Evolutionary conservation across 2,113 vertebrate genomes (phyloP).

Genomic region (Oryzias javanicus): DNA sequence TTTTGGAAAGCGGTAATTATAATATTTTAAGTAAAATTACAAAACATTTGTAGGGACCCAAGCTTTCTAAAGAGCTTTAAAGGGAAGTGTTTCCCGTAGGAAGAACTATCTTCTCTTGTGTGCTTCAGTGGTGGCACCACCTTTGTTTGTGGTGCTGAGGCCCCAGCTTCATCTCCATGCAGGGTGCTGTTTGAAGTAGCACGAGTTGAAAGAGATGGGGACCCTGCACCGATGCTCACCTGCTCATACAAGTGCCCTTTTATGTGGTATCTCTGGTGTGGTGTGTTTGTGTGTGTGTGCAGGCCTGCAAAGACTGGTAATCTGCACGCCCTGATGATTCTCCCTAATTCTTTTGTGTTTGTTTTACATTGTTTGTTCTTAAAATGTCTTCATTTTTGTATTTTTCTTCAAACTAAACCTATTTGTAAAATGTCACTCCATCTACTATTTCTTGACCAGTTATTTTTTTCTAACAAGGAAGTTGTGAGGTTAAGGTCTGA

Average conservation of each 20-base stretch:
- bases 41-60: no score
- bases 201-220: constrained; percentile 69
- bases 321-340: constrained; percentile 27
- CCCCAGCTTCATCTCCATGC: constrained; percentile 64
- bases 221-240: constrained; percentile 63
- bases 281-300: constrained; percentile 31
- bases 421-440: constrained; percentile 12
- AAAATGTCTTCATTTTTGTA: constrained; percentile 1
- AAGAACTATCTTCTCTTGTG: constrained; percentile 12
- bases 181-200: constrained; percentile 71
- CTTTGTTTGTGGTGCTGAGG: constrained; percentile 71
- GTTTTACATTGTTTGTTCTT: constrained; percentile 9
- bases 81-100: constrained; percentile 5
- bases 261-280: constrained; percentile 64
- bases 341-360: constrained; percentile 24
- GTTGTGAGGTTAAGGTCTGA: constrained; percentile 42
- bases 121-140: constrained; percentile 39
- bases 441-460: constrained; percentile 6
- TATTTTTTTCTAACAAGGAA: constrained; percentile 14
- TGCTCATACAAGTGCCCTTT: constrained; percentile 67
- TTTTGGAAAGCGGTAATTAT: no score
- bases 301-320: constrained; percentile 34
- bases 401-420: neutral
- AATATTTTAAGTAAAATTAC: no score
- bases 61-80: neutral